A percentile compares a stretch with the other conserved stretches of the same genome.
phyloP scores from a whole-genome alignment of 64 coral and sea anemone species.

The Montipora cactus region DNA sequence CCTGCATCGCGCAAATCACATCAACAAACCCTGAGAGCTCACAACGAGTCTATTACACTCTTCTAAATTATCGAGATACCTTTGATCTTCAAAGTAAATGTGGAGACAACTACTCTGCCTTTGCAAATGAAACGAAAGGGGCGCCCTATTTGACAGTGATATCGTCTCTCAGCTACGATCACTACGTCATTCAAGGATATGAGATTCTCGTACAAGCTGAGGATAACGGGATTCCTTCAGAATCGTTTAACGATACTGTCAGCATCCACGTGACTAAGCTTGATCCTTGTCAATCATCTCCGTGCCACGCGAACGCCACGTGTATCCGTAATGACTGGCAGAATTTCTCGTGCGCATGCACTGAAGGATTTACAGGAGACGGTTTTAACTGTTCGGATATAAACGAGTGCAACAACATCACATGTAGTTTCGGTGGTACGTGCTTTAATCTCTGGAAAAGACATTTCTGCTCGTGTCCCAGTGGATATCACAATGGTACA shows the following conservation, averaged over 20 bases:
- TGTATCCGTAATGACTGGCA: conserved; percentile 65
- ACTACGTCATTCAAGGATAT: conserved; percentile 41
- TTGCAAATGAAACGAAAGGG: background rate
- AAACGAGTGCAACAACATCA: conserved; percentile 65
- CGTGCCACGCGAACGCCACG: conserved; percentile 70
- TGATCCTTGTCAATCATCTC: conserved; percentile 62
- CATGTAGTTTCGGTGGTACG: conserved; percentile 48
- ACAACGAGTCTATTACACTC: conserved; percentile 57
- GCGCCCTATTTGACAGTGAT: conserved; percentile 45
- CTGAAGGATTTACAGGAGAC: conserved; percentile 59
- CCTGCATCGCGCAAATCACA: conserved; percentile 68
- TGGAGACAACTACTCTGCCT: conserved; percentile 14
- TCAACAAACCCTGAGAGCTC: conserved; percentile 64
- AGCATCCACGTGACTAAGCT: conserved; percentile 58
- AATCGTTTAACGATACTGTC: conserved; percentile 57
- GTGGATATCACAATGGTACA: conserved; percentile 25
- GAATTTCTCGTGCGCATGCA: conserved; percentile 62
- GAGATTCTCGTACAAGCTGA: conserved; percentile 52
- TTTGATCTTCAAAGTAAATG: conserved; percentile 57
- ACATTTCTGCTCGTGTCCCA: conserved; percentile 50
- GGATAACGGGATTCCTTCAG: conserved; percentile 60
- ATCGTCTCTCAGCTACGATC: conserved; percentile 60
- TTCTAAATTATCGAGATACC: conserved; percentile 48
- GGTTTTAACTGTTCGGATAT: conserved; percentile 69
- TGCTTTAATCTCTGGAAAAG: conserved; percentile 62